Evolutionary conservation across 2,888 invertebrate genomes (phyloP).

Genomic region (Nipponacmea schrenckii): DNA sequence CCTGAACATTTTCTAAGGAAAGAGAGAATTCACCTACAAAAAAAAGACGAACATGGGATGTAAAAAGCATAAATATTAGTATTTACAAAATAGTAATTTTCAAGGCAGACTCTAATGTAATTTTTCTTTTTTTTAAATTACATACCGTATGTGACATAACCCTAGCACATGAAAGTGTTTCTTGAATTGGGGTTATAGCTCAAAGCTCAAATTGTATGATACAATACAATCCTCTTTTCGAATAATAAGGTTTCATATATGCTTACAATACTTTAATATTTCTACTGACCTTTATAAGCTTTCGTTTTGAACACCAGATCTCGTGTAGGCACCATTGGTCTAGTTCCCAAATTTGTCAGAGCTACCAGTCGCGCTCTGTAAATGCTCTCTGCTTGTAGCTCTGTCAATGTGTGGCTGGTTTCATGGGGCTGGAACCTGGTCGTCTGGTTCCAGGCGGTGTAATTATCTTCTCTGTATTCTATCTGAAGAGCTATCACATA

Average conservation of each 20-base stretch:
- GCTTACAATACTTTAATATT: no score
- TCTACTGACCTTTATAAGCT: conserved; percentile 9
- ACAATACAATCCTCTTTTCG: no score
- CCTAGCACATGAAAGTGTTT: no score
- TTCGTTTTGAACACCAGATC: conserved; percentile 16
- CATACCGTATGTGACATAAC: no score
- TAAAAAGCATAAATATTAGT: no score
- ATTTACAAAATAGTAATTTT: no score
- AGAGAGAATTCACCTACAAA: neutral
- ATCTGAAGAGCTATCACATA: conserved; percentile 29
- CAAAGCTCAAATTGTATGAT: no score
- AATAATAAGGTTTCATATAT: no score
- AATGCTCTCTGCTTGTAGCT: conserved; percentile 10
- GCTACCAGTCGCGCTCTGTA: conserved; percentile 26
- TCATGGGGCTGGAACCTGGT: conserved; percentile 14
- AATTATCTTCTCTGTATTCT: conserved; percentile 15
- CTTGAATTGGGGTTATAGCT: no score
- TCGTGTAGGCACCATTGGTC: conserved; percentile 8
- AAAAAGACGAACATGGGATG: neutral
- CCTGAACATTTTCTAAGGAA: conserved; percentile 12
- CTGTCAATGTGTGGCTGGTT: conserved; percentile 21
- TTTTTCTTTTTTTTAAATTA: no score
- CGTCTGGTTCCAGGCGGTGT: conserved; percentile 23
- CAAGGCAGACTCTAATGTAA: no score
- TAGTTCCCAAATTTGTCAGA: conserved; percentile 14